phyloP scores from a whole-genome alignment of 2,888 invertebrate species.

The Harpalus rufipes region DNA sequence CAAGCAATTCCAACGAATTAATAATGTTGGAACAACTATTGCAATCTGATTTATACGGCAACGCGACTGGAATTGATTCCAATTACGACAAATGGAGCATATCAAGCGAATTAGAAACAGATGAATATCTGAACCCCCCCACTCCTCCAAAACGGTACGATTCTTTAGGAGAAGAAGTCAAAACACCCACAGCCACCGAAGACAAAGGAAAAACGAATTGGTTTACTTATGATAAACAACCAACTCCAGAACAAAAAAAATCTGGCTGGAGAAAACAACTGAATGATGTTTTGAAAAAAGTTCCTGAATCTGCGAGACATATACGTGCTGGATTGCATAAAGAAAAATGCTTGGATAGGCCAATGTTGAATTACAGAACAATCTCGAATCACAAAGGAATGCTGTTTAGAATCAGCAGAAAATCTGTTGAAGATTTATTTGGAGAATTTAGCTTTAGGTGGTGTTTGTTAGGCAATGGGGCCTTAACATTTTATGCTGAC shows the following conservation, averaged over 20 bases:
- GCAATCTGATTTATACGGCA: slow-evolving; percentile 84
- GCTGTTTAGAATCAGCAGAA: slow-evolving; percentile 80
- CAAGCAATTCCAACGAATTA: slow-evolving; percentile 68
- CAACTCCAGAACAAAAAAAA: slow-evolving; percentile 69
- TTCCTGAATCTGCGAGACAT: slow-evolving; percentile 77
- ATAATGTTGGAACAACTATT: slow-evolving; percentile 72
- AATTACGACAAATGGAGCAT: slow-evolving; percentile 78
- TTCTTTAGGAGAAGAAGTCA: slow-evolving; percentile 80
- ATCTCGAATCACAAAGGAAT: slow-evolving; percentile 81
- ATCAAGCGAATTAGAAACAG: slow-evolving; percentile 77
- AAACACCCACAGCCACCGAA: slow-evolving; percentile 70
- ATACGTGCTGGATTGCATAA: slow-evolving; percentile 72
- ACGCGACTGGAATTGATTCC: slow-evolving; percentile 76
- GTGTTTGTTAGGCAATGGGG: slow-evolving; percentile 85
- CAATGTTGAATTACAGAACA: slow-evolving; percentile 77
- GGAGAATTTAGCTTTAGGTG: slow-evolving; percentile 88
- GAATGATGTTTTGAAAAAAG: slow-evolving; percentile 78
- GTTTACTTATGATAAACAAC: slow-evolving; percentile 74
- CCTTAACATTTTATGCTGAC: slow-evolving; percentile 86
- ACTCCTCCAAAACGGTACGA: slow-evolving; percentile 83
- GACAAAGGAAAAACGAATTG: slow-evolving; percentile 78
- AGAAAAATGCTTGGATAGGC: slow-evolving; percentile 78
- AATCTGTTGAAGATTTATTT: slow-evolving; percentile 85
- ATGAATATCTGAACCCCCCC: slow-evolving; percentile 80
- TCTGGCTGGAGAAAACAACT: slow-evolving; percentile 73